Evolutionary conservation across 2,797 vertebrate species (phyloP).

Genomic region (Sciurus carolinensis): DNA sequence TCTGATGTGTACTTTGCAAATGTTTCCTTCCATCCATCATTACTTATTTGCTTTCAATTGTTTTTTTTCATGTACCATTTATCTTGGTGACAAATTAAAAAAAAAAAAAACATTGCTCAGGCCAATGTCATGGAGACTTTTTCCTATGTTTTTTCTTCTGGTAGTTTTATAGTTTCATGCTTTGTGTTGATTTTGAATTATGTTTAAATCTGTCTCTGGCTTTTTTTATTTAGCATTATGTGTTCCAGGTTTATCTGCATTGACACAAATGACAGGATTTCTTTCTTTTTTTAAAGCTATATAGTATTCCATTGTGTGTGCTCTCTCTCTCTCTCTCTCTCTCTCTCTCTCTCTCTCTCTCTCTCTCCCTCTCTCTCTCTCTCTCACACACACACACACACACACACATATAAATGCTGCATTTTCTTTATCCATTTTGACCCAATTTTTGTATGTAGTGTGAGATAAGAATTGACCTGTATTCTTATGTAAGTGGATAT

Average conservation of each 20-base stretch:
- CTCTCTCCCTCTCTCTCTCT: too few relatives aligned
- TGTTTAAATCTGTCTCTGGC: background rate
- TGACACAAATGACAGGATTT: background rate
- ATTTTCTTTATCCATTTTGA: background rate
- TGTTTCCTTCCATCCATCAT: background rate
- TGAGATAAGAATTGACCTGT: too few relatives aligned
- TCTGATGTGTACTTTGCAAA: background rate
- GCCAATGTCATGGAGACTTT: background rate
- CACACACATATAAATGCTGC: too few relatives aligned
- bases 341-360: too few relatives aligned
- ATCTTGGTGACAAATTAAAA: background rate
- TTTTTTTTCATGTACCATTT: background rate
- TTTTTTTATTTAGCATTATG: background rate
- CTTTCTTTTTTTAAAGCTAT: background rate
- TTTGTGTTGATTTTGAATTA: background rate
- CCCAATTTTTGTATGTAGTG: background rate
- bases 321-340: too few relatives aligned
- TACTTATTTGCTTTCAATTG: background rate
- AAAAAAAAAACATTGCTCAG: background rate
- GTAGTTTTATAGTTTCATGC: background rate
- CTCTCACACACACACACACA: too few relatives aligned
- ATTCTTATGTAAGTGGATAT: background rate
- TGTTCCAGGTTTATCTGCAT: background rate
- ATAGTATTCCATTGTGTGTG: background rate
- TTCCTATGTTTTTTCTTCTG: background rate